Base-by-base conservation (phyloP, 2,888 invertebrate species). In the Carpatolechia fugitivella region DNA sequence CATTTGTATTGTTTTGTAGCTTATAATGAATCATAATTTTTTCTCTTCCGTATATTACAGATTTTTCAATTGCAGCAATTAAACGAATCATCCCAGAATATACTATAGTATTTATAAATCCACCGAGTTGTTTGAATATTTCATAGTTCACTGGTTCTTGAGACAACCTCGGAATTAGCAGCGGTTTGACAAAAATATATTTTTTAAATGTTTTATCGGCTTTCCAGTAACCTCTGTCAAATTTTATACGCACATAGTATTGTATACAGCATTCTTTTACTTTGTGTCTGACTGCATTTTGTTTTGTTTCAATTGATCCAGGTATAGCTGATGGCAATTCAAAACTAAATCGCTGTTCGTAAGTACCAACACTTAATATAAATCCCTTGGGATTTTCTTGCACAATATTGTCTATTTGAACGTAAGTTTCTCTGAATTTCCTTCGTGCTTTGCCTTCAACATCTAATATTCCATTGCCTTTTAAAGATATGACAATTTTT, bases 121-220 rank as follows among this genome's bases (percentile, higher is more conserved):
- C 14, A 14, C 10, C 3, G 1, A 51, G 6, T n/a, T 30, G 10
- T 16, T 51, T 51, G n/a, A 24, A 10, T 11, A 3, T 14, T 31
- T 31, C n/a, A 13, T 16, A 41, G 2, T 11, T 52, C 2, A 41
- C 18, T 10, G 52, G 30, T 14, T 30, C 31, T 16, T 11, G 6
- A 31, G 40, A 14, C n/a, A 52, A n/a, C 1, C 52, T 29, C 5
- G 52, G 52, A n/a, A 4, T 10, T 5, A 52, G 14, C 16, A 7
- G 13, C 10, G 41, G 24, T 18, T 18, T 31, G 4, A 52, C 52
- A 16, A 8, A 18, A 6, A 52, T 52, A n/a, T 41, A 20, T 16
- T 52, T 52, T 41, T 41, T 52, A 13, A 52, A 52, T 3, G 18
- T 31, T 30, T 52, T 52, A 8, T 41, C 41, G n/a, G 52, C 10